Base-by-base conservation (phyloP, 2,888 invertebrate species). In the Mimas tiliae region DNA sequence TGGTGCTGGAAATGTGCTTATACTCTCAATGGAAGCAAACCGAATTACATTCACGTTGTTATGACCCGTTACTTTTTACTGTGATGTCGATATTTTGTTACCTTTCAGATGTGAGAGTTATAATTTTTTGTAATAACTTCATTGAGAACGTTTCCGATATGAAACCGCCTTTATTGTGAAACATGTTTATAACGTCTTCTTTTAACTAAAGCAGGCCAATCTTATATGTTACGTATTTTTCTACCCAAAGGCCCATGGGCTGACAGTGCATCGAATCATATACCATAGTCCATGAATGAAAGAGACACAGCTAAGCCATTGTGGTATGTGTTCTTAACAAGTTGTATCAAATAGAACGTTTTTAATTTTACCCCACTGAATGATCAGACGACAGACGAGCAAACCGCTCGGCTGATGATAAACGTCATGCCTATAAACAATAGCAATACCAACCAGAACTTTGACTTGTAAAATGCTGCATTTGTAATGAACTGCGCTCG, bases 1-100 rank as follows among this genome's bases (percentile, higher is more conserved):
- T 42, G 58, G 42, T 58, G 38, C n/a, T 27, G 58, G 16, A 55
- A 58, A 58, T 58, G 58, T 42, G 38, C n/a, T 9, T 16, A 38
- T 38, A 34, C 58, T 19, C 42, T 58, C 19, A 42, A 6, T 19
- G 19, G 52, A 12, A 42, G 42, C 38, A 42, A 58, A 58, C 58
- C 38, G 21, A 58, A 58, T 58, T 58, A 58, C 58, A 58, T 58
- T 42, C 58, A 11, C 58, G 58, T 58, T 42, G 38, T 58, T 58
- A 58, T 58, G 42, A 14, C 16, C 58, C 58, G 42, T 58, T 58
- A 58, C 19, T 42, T 58, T 19, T 58, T 58, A 58, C 38, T 58
- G 58, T 58, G n/a, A 16, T 42, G 58, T 53, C 33, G 33, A 53
- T 53, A 42, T 7, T 1, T 9, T 50, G 50, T 50, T 19, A 42